These are phyloP conservation scores for Diadema setosum DNA, from an alignment of 35 echinoderm and acorn worm species.

Conservation along the genomic window DNA sequence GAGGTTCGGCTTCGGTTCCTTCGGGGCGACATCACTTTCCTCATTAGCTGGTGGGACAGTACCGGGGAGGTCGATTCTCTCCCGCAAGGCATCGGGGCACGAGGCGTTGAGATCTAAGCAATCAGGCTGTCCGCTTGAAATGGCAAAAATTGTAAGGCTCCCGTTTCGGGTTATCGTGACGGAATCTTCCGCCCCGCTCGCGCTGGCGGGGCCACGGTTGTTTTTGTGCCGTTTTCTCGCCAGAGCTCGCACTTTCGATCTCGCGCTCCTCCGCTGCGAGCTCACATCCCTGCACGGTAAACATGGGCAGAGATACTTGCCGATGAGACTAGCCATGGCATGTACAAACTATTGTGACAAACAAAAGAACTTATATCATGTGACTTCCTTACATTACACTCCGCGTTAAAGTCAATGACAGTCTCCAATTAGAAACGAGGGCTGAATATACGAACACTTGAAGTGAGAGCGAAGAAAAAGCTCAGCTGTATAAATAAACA, in stretches of 20 bases:
- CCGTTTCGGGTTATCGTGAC: slow-evolving; percentile 5
- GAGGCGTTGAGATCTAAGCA: neutral
- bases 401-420: too few species aligned
- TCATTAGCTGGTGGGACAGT: neutral
- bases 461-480: too few species aligned
- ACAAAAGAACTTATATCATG: too few species aligned
- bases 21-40: neutral
- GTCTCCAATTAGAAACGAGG: too few species aligned
- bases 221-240: neutral
- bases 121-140: neutral
- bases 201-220: neutral
- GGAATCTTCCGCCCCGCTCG: neutral
- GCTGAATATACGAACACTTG: too few species aligned
- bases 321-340: neutral
- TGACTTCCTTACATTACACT: too few species aligned
- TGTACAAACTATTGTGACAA: too few species aligned
- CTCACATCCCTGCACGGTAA: neutral
- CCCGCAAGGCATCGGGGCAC: neutral
- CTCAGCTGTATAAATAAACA: too few species aligned
- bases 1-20: neutral
- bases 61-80: neutral
- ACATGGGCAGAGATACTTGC: slow-evolving; percentile 6
- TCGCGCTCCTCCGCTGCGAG: neutral
- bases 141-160: neutral
- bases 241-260: neutral